phyloP scores from a whole-genome alignment of 2,113 vertebrate genomes.

The Mellivora capensis region DNA sequence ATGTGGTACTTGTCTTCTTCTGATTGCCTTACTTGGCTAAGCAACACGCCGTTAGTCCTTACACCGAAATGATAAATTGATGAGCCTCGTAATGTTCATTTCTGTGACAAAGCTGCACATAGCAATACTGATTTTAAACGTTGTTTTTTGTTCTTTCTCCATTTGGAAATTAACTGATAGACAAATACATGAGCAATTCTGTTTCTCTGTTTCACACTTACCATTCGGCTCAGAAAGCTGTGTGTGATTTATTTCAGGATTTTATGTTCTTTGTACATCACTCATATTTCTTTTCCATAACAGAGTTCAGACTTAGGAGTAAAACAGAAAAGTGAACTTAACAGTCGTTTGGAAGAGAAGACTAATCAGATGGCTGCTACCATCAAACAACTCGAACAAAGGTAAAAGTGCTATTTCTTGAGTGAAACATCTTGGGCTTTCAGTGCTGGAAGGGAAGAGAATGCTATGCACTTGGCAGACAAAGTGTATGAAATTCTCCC shows the following conservation, averaged over 20 bases:
- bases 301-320: slow-evolving; percentile 91
- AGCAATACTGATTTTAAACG: not conserved
- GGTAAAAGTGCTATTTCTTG: slow-evolving; percentile 82
- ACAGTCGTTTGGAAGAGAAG: slow-evolving; percentile 95
- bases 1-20: not conserved
- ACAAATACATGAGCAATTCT: not conserved
- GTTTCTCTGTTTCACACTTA: not conserved
- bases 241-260: not conserved
- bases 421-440: fast-evolving
- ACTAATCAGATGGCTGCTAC: slow-evolving; percentile 96
- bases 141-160: not conserved
- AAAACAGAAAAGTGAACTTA: slow-evolving; percentile 95
- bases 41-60: not conserved
- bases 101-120: not conserved
- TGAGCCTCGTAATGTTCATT: not conserved
- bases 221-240: not conserved
- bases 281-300: slow-evolving; percentile 39
- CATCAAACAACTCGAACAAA: slow-evolving; percentile 96
- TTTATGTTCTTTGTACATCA: not conserved
- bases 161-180: slow-evolving; percentile 2
- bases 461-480: not conserved
- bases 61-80: not conserved
- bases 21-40: not conserved
- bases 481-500: not conserved
- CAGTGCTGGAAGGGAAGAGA: not conserved